Evolutionary conservation across 2,113 vertebrate species (phyloP).

Genomic region (Atractosteus spatula): DNA sequence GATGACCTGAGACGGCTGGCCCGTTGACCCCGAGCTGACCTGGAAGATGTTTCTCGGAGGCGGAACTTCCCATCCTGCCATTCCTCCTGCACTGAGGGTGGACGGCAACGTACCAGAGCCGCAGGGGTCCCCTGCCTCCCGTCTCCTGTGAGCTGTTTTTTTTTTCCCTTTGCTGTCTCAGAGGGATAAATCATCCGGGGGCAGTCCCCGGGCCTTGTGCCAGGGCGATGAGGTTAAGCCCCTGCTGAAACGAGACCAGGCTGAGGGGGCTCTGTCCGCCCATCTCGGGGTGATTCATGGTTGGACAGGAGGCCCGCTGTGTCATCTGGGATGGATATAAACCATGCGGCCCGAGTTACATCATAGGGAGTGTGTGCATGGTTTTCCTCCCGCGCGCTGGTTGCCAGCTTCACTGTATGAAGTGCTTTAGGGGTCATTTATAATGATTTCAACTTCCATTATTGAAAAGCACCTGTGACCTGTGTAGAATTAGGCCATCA

Average conservation of each 20-base stretch:
- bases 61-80: no score
- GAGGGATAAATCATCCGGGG: not conserved
- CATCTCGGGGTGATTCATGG: not conserved
- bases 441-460: constrained; percentile 28
- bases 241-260: not conserved
- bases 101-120: no score
- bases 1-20: no score
- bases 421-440: constrained; percentile 19
- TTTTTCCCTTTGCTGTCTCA: not conserved
- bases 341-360: constrained; percentile 27
- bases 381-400: constrained; percentile 10
- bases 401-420: not conserved
- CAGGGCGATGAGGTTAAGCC: not conserved
- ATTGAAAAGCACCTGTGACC: constrained; percentile 9
- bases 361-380: constrained; percentile 5
- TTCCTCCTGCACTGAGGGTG: no score
- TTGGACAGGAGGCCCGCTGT: constrained; percentile 12
- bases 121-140: no score
- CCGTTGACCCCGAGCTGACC: no score
- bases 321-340: constrained; percentile 12
- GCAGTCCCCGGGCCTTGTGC: not conserved
- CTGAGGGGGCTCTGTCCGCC: not conserved
- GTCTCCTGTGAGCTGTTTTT: no score
- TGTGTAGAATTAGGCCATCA: constrained; percentile 21
- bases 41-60: no score